Evolutionary conservation across 2,888 invertebrate species (phyloP).

Genomic region (Muschampia plurimacula): DNA sequence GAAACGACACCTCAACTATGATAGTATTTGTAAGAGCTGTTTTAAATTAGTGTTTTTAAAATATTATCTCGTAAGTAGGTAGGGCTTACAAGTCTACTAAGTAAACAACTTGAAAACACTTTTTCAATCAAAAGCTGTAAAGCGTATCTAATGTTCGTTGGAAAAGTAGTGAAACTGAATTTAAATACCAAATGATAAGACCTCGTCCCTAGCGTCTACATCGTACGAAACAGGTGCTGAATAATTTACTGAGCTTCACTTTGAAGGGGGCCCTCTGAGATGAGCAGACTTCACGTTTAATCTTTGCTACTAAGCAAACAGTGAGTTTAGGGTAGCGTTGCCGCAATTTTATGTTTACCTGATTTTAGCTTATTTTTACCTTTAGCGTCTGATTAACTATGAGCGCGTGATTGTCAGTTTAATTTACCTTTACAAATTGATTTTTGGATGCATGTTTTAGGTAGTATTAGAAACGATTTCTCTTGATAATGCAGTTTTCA

Average conservation of each 20-base stretch:
- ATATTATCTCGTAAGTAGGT: neutral
- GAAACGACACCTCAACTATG: no score
- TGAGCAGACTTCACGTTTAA: conserved; percentile 52
- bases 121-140: conserved; percentile 26
- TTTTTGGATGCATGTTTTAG: no score
- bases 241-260: conserved; percentile 67
- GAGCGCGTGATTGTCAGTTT: neutral
- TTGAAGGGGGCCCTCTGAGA: conserved; percentile 54
- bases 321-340: conserved; percentile 11
- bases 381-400: neutral
- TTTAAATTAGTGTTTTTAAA: neutral
- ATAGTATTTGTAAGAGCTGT: neutral
- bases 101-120: conserved; percentile 6
- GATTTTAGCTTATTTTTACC: neutral
- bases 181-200: conserved; percentile 59
- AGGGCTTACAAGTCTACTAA: neutral
- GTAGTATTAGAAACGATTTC: no score
- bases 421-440: neutral
- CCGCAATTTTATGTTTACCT: conserved; percentile 20
- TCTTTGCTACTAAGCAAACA: conserved; percentile 47
- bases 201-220: conserved; percentile 52
- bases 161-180: conserved; percentile 52
- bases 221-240: conserved; percentile 59
- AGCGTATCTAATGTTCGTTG: conserved; percentile 24
- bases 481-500: no score